Evolutionary conservation across 1,140 invertebrate genomes (phyloP).

Genomic region (Magallana ariakensis): DNA sequence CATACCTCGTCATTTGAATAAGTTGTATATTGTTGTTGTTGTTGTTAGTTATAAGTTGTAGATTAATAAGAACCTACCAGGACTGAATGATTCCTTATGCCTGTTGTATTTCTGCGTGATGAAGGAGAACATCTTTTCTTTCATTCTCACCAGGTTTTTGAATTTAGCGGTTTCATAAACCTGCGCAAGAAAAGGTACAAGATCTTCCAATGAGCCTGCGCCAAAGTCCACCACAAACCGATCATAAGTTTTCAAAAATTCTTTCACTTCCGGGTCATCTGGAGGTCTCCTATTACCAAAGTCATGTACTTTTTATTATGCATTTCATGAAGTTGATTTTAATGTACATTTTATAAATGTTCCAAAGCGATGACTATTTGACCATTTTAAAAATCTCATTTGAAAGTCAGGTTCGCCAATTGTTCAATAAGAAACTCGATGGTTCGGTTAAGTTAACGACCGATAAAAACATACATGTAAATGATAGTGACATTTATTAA

Average conservation of each 20-base stretch:
- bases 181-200: background rate
- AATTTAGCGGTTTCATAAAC: constrained; percentile 18
- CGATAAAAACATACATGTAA: no score
- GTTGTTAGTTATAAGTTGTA: no score
- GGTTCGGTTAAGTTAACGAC: no score
- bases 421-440: no score
- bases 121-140: constrained; percentile 22
- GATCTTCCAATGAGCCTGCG: background rate
- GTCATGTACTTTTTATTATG: background rate
- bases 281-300: background rate
- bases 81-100: constrained; percentile 12
- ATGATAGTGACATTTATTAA: no score
- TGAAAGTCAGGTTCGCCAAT: background rate
- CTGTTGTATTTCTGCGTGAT: constrained; percentile 1
- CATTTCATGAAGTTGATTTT: background rate
- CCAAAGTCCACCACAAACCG: background rate
- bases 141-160: constrained; percentile 2
- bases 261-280: constrained; percentile 18
- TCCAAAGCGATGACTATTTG: background rate
- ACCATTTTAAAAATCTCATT: background rate
- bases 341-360: background rate
- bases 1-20: no score
- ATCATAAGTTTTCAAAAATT: constrained; percentile 9
- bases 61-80: background rate
- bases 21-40: no score